A percentile compares a stretch with the other conserved stretches of the same genome.
phyloP scores from a whole-genome alignment of 2,797 vertebrate genomes.

The Lates japonicus region DNA sequence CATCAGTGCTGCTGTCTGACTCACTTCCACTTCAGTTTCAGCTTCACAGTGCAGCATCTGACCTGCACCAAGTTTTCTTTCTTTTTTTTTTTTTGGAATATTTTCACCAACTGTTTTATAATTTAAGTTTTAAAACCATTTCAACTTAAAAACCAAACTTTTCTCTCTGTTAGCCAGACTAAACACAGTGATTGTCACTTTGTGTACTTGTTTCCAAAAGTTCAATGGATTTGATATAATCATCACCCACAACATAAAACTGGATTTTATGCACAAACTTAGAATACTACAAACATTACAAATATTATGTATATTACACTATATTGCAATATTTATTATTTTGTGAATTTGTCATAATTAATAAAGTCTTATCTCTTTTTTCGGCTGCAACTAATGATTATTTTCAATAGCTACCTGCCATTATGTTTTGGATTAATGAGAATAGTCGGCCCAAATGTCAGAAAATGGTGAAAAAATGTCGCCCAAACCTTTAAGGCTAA shows the following conservation, averaged over 20 bases:
- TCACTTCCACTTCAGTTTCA: not conserved
- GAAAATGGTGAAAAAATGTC: not conserved
- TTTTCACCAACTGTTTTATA: no score
- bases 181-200: not conserved
- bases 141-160: no score
- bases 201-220: no score
- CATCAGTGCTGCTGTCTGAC: constrained; percentile 10
- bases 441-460: not conserved
- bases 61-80: not conserved
- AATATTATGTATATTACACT: not conserved
- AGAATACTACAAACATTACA: not conserved
- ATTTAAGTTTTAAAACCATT: not conserved
- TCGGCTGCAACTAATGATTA: not conserved
- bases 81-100: not conserved
- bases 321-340: not conserved
- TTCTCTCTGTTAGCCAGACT: not conserved
- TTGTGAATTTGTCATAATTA: not conserved
- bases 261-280: not conserved
- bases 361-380: not conserved
- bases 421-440: no score
- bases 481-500: not conserved
- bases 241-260: no score
- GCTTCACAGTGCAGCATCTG: not conserved
- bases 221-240: not conserved
- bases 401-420: not conserved